These are phyloP conservation scores for Nomada lathburiana DNA, from an alignment of 2,888 invertebrate species.

Conservation along the genomic window DNA sequence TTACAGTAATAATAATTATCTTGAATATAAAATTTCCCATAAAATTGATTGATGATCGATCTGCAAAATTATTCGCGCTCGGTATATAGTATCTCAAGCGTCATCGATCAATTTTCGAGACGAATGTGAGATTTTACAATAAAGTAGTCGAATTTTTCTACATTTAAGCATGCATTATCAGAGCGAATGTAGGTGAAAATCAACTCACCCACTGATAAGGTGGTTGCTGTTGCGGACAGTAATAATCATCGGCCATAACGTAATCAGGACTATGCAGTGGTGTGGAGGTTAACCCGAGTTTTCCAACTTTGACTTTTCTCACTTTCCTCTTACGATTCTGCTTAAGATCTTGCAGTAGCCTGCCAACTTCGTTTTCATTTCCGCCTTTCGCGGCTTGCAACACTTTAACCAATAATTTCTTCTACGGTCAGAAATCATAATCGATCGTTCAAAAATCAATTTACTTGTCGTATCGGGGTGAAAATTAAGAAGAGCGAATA, in stretches of 20 bases:
- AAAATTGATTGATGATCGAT: constrained; percentile 21
- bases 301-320: constrained; percentile 70
- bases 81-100: not conserved
- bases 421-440: constrained; percentile 69
- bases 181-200: not conserved
- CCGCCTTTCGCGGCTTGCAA: constrained; percentile 77
- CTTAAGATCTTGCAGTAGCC: constrained; percentile 76
- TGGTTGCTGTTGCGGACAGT: constrained; percentile 72
- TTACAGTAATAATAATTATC: not conserved
- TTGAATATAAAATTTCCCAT: not conserved
- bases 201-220: constrained; percentile 80
- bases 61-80: not conserved
- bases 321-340: constrained; percentile 78
- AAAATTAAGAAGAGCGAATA: not conserved
- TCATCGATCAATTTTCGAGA: constrained; percentile 14
- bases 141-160: not conserved
- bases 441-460: constrained; percentile 44
- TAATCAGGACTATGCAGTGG: constrained; percentile 75
- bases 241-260: constrained; percentile 76
- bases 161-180: not conserved
- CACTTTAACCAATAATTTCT: constrained; percentile 77
- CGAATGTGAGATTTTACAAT: not conserved
- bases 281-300: constrained; percentile 71
- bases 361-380: constrained; percentile 75
- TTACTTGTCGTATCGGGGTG: constrained; percentile 4